Percentiles rank a stretch among this genome's conserved stretches.
Evolutionary conservation across 2,797 vertebrate genomes (phyloP).

Genomic region (Podarcis lilfordi): DNA sequence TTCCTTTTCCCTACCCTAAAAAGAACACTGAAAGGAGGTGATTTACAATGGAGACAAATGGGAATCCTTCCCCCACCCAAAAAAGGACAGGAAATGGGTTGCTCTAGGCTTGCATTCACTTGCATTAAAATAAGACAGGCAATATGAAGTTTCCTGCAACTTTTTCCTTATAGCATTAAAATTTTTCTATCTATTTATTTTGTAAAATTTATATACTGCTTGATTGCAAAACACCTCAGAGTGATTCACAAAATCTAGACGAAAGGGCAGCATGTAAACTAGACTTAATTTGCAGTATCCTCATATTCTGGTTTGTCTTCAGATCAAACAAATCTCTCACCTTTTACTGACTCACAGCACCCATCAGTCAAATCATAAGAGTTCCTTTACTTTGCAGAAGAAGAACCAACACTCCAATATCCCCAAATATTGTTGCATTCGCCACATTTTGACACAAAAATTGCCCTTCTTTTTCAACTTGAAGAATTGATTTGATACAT

Average conservation of each 20-base stretch:
- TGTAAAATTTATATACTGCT: too few species aligned
- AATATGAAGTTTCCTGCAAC: neutral
- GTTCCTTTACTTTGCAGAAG: slow-evolving; percentile 3
- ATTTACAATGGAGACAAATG: neutral
- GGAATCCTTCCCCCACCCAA: rapidly evolving
- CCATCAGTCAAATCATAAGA: neutral
- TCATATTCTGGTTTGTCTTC: too few species aligned
- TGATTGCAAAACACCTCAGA: too few species aligned
- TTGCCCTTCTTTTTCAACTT: neutral
- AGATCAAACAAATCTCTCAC: too few species aligned
- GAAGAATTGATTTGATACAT: slow-evolving; percentile 4
- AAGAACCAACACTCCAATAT: neutral
- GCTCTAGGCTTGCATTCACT: neutral
- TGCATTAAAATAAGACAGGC: neutral
- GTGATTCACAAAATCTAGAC: neutral
- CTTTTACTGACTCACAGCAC: neutral
- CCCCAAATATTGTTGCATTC: slow-evolving; percentile 3
- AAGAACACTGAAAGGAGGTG: neutral
- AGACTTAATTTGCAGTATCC: neutral
- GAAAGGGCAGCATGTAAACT: neutral
- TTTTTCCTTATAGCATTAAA: neutral
- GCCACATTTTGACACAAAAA: neutral
- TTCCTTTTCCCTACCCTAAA: neutral
- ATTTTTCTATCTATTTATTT: neutral
- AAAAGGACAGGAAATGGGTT: neutral